Evolutionary conservation across 2,888 invertebrate genomes (phyloP), one percentile per base, ranked within the genome.

Genomic region (Drosophila diplacantha): DNA sequence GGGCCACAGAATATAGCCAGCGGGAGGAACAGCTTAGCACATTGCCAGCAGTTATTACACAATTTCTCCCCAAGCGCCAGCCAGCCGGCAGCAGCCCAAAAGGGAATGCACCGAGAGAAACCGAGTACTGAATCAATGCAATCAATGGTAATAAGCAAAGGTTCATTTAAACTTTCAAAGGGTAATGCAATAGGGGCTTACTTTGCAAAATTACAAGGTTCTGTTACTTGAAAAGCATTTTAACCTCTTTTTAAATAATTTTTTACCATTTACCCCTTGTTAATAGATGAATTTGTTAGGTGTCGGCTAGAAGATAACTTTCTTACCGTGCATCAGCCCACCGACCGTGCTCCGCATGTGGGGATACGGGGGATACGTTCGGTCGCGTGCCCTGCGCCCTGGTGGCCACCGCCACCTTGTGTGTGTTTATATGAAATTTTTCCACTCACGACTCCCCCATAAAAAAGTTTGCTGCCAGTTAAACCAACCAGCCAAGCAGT

Each of bases 11-110:
- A 44, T 44, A 44, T 20, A 44, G 63, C 64, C 64, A 43, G 64
- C 64, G 64, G 56, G 54, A 49, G 68, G 47, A 64, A 81, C 75
- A 81, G 78, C 78, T 78, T 78, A 78, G 79, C 81, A 79, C 78
- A 78, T 73, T 78, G 81, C 81, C 76, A 71, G 78, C 79, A 78
- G 78, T 78, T 78, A 78, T 81, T 78, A 78, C 78, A 78, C 78
- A 78, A 78, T 81, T 78, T 77, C 71, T 61, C 81, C 78, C 81
- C 76, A 79, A 79, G 78, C 81, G 74, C 79, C 77, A 73, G 56
- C 32, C 44, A 41, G 12, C 18, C 37, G 22, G 24, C 69, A 76
- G 78, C 73, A 75, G 60, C 35, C 57, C 64, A 55, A 57, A 57
- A 52, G 41, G 52, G 44, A 44, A 41, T 53, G 54, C 34, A 54